Conservation (phyloP, 2,888 invertebrate species). For the Cephonodes hylas region DNA sequence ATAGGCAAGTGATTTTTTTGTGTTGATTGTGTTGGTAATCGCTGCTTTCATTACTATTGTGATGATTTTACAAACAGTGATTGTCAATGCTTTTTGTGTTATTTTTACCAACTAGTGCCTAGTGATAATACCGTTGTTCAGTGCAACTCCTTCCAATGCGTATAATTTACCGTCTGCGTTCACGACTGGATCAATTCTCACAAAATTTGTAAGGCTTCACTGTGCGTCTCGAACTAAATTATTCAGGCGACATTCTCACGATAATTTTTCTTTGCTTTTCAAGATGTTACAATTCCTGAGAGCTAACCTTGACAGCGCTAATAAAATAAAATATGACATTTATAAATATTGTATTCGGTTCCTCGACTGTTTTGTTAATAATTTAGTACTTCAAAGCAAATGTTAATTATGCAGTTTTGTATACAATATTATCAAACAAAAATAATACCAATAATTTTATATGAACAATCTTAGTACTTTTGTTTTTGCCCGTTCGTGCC, state of each 20-base stretch:
- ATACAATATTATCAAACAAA: too few species aligned
- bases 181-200: constrained; percentile 15
- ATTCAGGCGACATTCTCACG: constrained; percentile 16
- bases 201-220: constrained; percentile 12
- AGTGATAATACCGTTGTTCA: background rate
- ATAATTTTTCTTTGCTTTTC: constrained; percentile 23
- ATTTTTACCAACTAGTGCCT: too few species aligned
- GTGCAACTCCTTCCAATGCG: background rate
- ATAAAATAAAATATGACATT: too few species aligned
- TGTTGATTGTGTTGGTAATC: background rate
- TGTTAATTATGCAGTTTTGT: too few species aligned
- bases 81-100: background rate
- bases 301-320: background rate
- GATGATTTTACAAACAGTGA: background rate
- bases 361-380: too few species aligned
- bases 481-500: background rate
- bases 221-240: constrained; percentile 16
- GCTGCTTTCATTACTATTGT: background rate
- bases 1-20: constrained; percentile 69
- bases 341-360: too few species aligned
- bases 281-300: background rate
- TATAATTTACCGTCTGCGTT: background rate
- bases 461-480: background rate
- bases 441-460: background rate
- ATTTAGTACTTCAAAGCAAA: too few species aligned